Evolutionary conservation across 2,113 vertebrate species (phyloP), one percentile per base, ranked within the genome.

Genomic region (Machaerirhynchus nigripectus): DNA sequence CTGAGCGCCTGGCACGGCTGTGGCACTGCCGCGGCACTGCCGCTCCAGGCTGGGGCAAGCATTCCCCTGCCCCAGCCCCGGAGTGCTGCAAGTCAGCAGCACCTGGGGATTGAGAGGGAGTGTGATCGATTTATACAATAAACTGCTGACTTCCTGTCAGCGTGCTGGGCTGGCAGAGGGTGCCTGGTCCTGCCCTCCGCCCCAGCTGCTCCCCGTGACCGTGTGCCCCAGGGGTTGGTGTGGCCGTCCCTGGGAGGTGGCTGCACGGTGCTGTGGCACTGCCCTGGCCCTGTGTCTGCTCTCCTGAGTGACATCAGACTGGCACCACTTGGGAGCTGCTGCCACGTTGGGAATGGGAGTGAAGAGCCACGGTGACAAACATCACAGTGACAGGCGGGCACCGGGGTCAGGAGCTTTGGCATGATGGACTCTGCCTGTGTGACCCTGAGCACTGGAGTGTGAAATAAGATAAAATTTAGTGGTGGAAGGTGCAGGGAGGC

Each of bases 71-170:
- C n/a, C n/a, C n/a, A n/a, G n/a, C n/a, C 70, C 44, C 10, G 7
- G 27, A 16, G 77, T 24, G 83, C 70, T 35, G 46, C 53, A 12
- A 10, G 33, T 42, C 67, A 8, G 64, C 42, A 15, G 61, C 21
- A 9, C 40, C 53, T 23, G 76, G 33, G 28, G 44, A 17, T 3
- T 7, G 9, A 19, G 22, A 31, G 33, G 8, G 2, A 24, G 28
- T 28, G 28, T 1, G 26, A 27, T n/a, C 27, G 19, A 47, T n/a
- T 39, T 28, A 2, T 10, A 20, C 14, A 20, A 28, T 4, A 5
- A 3, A 31, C 27, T 16, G 33, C 33, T 70, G 47, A 9, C 15
- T 49, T 30, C 1, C 2, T 1, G 15, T 19, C 5, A 2, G 4
- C 7, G 6, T 1, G 6, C 24, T 1, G 6, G 49, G 75, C 85